These are phyloP conservation scores for Hetaerina americana DNA, from an alignment of 1,140 invertebrate species.

Conservation along the genomic window DNA sequence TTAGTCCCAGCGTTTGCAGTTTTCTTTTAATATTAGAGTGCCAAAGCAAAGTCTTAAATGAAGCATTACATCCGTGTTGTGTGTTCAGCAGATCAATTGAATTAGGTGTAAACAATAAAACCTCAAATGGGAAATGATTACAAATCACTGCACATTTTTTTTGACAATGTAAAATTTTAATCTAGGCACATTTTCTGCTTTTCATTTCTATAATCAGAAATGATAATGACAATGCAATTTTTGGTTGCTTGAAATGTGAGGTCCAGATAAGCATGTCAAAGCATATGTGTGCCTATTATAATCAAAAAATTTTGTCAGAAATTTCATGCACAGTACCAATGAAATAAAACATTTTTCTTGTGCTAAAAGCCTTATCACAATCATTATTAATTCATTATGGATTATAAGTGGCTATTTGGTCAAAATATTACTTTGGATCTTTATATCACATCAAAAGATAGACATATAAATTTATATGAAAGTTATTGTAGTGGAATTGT, in stretches of 20 bases:
- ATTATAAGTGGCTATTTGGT: neutral
- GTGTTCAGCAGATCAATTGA: neutral
- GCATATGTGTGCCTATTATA: neutral
- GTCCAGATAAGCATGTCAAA: neutral
- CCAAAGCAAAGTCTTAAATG: neutral
- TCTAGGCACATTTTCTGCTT: neutral
- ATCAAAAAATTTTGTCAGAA: neutral
- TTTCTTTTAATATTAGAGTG: neutral
- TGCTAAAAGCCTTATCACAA: neutral
- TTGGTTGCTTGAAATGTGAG: neutral
- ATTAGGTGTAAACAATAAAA: neutral
- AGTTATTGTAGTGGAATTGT: neutral
- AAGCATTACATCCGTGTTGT: neutral
- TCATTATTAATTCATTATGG: neutral
- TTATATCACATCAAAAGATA: constrained; percentile 1
- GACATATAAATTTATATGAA: neutral
- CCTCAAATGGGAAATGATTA: neutral
- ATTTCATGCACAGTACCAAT: neutral
- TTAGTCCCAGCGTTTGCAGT: no score
- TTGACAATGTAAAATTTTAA: neutral
- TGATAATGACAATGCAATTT: neutral
- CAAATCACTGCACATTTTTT: neutral
- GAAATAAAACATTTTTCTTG: neutral
- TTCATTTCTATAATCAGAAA: neutral
- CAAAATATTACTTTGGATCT: neutral